These are phyloP conservation scores for Stictonetta naevosa DNA, from an alignment of 2,113 vertebrate species.

Conservation along the genomic window DNA sequence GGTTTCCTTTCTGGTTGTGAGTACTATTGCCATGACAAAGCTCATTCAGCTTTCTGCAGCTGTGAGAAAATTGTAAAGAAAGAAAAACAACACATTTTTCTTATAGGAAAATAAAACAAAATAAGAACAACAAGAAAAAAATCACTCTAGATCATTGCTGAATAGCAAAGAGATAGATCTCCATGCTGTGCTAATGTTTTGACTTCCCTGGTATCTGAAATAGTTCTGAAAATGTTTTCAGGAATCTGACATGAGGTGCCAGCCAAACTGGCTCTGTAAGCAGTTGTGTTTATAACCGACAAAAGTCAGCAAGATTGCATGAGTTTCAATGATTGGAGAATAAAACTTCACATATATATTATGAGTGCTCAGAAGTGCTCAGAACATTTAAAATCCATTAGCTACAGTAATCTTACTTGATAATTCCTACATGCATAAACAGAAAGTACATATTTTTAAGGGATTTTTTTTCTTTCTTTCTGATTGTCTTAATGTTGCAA, in stretches of 20 bases:
- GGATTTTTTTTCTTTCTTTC: not conserved
- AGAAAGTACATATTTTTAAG: not conserved
- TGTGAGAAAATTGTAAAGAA: not conserved
- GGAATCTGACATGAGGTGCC: not conserved
- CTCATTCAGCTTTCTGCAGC: not conserved
- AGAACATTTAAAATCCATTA: slow-evolving; percentile 49
- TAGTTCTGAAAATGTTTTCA: slow-evolving; percentile 24
- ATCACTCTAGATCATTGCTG: not conserved
- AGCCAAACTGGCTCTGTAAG: not conserved
- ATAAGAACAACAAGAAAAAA: not conserved
- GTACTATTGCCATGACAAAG: not conserved
- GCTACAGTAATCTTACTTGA: slow-evolving; percentile 22
- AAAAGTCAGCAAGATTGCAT: not conserved
- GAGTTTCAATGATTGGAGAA: not conserved
- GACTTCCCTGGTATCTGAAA: not conserved
- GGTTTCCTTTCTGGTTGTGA: not conserved
- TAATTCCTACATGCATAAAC: slow-evolving; percentile 11
- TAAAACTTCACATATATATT: not conserved
- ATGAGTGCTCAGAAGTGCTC: not conserved
- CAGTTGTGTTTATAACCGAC: not conserved
- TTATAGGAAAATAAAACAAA: not conserved
- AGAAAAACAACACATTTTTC: not conserved
- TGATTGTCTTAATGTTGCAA: not conserved
- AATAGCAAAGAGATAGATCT: not conserved
- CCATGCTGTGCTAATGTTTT: not conserved